Conservation (phyloP, 2,797 vertebrate species). For the Acanthopagrus latus region DNA sequence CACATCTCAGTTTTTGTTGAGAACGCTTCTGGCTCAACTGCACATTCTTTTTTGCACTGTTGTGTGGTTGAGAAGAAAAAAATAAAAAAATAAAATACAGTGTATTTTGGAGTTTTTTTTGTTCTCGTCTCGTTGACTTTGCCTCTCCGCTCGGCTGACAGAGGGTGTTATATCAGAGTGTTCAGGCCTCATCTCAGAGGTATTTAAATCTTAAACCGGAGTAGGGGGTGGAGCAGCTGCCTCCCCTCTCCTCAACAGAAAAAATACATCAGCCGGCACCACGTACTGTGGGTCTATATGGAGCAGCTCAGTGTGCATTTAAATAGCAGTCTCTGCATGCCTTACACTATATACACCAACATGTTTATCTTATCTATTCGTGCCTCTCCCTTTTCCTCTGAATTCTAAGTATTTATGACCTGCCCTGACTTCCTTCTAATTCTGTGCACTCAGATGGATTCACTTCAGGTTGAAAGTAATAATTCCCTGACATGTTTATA, state of each 20-base stretch:
- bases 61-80: background rate
- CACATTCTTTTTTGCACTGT: background rate
- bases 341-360: slow-evolving; percentile 1
- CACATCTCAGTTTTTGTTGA: background rate
- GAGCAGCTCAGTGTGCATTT: slow-evolving; percentile 17
- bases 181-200: background rate
- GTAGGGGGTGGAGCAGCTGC: background rate
- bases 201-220: slow-evolving; percentile 1
- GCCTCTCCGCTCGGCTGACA: background rate
- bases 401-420: slow-evolving; percentile 23
- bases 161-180: background rate
- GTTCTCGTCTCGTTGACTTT: background rate
- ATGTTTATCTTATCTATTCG: slow-evolving; percentile 24
- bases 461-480: slow-evolving; percentile 2
- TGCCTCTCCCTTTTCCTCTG: slow-evolving; percentile 20
- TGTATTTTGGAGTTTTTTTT: background rate
- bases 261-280: background rate
- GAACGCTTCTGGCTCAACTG: too few species aligned
- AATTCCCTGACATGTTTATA: background rate
- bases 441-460: background rate
- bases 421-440: background rate
- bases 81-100: background rate
- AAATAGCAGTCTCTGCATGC: slow-evolving; percentile 19
- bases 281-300: slow-evolving; percentile 18
- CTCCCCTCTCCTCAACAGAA: slow-evolving; percentile 6